Percentiles rank a stretch among this genome's conserved stretches.
phyloP scores from a whole-genome alignment of 2,888 invertebrate species.

The Aphidius colemani region DNA sequence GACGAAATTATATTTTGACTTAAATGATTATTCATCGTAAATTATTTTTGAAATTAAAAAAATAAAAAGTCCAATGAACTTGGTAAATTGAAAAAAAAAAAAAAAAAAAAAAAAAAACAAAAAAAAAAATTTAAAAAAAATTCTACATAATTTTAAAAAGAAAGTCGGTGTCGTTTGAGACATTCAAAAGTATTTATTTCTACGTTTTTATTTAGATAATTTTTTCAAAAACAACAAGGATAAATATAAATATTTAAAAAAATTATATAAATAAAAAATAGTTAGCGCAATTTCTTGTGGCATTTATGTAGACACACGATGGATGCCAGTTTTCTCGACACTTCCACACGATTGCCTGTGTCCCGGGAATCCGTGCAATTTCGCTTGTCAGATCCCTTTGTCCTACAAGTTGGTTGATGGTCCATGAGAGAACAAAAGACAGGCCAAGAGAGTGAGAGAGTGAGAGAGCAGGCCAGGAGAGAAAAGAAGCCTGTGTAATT shows the following conservation, averaged over 20 bases:
- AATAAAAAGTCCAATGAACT: no score
- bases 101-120: no score
- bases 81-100: no score
- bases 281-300: constrained; percentile 18
- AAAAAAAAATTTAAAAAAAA: no score
- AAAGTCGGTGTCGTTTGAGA: no score
- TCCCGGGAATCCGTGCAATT: constrained; percentile 13
- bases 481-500: constrained; percentile 16
- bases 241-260: neutral
- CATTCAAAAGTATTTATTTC: no score
- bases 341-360: constrained; percentile 17
- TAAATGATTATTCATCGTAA: no score
- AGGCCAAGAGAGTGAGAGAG: constrained; percentile 1
- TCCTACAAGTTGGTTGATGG: constrained; percentile 1
- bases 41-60: no score
- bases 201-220: no score
- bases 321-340: constrained; percentile 17
- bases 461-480: constrained; percentile 5
- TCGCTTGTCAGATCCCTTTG: constrained; percentile 18
- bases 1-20: no score
- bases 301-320: constrained; percentile 11
- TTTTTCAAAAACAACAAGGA: no score
- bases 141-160: no score
- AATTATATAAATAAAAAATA: neutral
- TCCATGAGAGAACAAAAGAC: neutral